Conservation (phyloP, 2,113 vertebrate species). For the Meleagris gallopavo region DNA sequence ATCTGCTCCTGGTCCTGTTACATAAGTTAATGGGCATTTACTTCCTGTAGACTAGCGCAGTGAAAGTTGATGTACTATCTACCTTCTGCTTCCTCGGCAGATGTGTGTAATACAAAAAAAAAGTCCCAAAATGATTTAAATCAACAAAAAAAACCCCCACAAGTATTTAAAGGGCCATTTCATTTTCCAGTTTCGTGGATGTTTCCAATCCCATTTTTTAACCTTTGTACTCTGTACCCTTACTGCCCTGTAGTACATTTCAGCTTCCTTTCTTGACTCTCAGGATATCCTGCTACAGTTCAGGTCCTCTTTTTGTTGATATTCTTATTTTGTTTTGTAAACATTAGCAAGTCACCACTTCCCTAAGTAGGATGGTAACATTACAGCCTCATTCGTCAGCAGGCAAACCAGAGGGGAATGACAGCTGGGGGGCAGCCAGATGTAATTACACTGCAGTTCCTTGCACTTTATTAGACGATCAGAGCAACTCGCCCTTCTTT, state of each 20-base stretch:
- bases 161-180: neutral
- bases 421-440: neutral
- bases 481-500: neutral
- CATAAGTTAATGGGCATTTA: neutral
- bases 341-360: neutral
- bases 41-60: neutral
- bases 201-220: neutral
- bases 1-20: slow-evolving; percentile 25
- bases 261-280: neutral
- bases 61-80: neutral
- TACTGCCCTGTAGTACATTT: neutral
- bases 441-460: neutral
- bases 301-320: neutral
- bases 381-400: neutral
- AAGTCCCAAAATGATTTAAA: neutral
- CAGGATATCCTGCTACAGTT: neutral
- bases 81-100: slow-evolving; percentile 13
- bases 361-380: neutral
- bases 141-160: neutral
- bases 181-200: neutral
- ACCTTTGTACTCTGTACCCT: neutral
- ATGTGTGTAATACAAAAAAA: neutral
- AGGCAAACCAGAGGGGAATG: neutral
- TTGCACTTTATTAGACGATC: neutral
- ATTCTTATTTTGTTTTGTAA: neutral